Conservation (phyloP, 2,113 vertebrate species). For the Pteropus alecto region DNA sequence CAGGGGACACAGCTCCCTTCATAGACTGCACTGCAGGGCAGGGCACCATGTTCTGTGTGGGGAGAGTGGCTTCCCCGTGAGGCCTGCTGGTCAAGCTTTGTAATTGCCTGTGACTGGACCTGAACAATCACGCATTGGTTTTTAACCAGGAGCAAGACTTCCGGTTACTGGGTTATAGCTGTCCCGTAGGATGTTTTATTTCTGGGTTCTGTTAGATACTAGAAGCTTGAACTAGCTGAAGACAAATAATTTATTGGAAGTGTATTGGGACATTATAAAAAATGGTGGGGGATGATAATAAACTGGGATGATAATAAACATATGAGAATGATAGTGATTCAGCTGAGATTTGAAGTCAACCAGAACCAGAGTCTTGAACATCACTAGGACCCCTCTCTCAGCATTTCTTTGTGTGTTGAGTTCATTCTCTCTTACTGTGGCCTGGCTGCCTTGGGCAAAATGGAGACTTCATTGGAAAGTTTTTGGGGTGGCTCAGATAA, state of each 20-base stretch:
- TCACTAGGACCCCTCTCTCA: neutral
- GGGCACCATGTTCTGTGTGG: neutral
- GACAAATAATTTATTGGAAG: neutral
- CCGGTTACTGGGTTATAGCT: neutral
- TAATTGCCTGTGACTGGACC: neutral
- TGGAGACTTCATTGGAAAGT: neutral
- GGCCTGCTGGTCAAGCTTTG: neutral
- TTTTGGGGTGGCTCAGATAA: neutral
- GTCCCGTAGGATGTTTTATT: neutral
- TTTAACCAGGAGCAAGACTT: neutral
- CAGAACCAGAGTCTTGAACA: neutral
- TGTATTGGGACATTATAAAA: neutral
- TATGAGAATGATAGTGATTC: neutral
- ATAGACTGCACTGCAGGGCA: no score
- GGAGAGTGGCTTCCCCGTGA: neutral
- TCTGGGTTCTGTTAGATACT: neutral
- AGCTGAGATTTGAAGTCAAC: neutral
- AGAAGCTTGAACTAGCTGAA: neutral
- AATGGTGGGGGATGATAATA: neutral
- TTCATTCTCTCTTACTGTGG: neutral
- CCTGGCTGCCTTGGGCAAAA: neutral
- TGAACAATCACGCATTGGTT: neutral
- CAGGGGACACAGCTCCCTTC: no score
- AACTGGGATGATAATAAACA: neutral
- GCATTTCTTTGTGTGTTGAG: neutral